phyloP scores from a whole-genome alignment of 2,888 invertebrate genomes.

The Dicyrtoma fusca region DNA sequence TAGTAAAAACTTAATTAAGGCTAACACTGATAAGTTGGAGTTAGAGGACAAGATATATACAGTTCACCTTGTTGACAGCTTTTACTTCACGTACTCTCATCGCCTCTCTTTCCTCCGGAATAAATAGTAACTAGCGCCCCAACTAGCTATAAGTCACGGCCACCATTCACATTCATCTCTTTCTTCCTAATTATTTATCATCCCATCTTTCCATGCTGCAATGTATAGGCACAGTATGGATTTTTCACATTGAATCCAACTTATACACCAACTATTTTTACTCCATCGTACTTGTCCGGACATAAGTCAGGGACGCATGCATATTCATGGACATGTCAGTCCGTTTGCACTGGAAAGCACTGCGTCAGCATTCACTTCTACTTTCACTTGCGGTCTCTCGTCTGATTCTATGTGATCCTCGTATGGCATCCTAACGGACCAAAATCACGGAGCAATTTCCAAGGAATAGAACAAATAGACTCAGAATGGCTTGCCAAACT shows the following conservation, averaged over 20 bases:
- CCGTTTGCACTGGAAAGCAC: no score
- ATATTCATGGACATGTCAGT: conserved; percentile 9
- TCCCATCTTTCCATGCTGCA: background rate
- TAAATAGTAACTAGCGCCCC: background rate
- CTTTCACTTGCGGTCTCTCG: no score
- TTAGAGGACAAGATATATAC: background rate
- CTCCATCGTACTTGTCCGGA: no score
- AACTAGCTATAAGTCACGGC: conserved; percentile 8
- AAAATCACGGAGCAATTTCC: no score
- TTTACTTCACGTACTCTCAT: background rate
- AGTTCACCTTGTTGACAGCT: conserved; percentile 11
- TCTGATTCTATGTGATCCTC: no score
- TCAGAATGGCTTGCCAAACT: no score
- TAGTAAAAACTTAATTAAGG: conserved; percentile 20
- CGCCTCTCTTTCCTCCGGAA: background rate
- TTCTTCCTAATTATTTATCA: conserved; percentile 13
- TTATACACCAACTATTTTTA: no score
- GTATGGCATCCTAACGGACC: no score
- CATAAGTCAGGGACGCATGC: background rate
- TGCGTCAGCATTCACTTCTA: no score
- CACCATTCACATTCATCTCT: conserved; percentile 21
- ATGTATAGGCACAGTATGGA: no score
- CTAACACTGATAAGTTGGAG: conserved; percentile 17
- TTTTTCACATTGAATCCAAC: no score
- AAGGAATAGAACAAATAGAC: no score